Evolutionary conservation across 2,888 invertebrate genomes (phyloP).

Genomic region (Hyposoter didymator): DNA sequence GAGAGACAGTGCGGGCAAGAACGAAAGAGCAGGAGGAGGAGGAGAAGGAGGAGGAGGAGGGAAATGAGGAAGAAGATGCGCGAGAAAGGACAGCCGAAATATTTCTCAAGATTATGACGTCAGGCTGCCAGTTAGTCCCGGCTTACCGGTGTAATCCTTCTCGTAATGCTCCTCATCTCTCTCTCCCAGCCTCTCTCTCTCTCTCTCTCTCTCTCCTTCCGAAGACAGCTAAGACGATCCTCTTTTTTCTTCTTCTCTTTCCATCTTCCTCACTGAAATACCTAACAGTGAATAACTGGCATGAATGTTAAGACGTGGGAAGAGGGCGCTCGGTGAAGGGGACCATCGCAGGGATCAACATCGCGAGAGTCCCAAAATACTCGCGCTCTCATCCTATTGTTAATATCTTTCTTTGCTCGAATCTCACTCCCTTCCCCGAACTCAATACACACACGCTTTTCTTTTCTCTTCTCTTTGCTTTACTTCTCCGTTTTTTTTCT

Average conservation of each 20-base stretch:
- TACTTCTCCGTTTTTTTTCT: neutral
- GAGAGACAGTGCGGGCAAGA: conserved; percentile 49
- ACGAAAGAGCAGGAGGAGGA: conserved; percentile 60
- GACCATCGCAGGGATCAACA: conserved; percentile 14
- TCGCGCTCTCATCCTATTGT: conserved; percentile 49
- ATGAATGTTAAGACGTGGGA: conserved; percentile 61
- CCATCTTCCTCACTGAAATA: conserved; percentile 59
- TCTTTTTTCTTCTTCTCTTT: conserved; percentile 42
- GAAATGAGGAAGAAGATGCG: conserved; percentile 70
- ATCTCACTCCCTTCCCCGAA: conserved; percentile 46
- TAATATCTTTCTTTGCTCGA: conserved; percentile 42
- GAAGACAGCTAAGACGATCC: conserved; percentile 31
- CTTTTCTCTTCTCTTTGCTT: conserved; percentile 27
- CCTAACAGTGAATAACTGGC: conserved; percentile 67
- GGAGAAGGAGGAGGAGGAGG: conserved; percentile 64
- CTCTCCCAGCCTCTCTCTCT: conserved; percentile 41
- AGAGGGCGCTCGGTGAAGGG: conserved; percentile 25
- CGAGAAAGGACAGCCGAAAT: conserved; percentile 77
- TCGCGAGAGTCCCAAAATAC: conserved; percentile 12
- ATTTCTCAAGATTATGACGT: conserved; percentile 84
- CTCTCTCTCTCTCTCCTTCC: conserved; percentile 52
- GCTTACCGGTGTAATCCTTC: conserved; percentile 83
- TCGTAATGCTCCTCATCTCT: conserved; percentile 77
- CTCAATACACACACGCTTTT: conserved; percentile 54
- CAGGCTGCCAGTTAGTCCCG: conserved; percentile 81